Percentiles rank a stretch among this genome's conserved stretches.
Conservation (phyloP, 2,888 invertebrate genomes). For the Plusia festucae region DNA sequence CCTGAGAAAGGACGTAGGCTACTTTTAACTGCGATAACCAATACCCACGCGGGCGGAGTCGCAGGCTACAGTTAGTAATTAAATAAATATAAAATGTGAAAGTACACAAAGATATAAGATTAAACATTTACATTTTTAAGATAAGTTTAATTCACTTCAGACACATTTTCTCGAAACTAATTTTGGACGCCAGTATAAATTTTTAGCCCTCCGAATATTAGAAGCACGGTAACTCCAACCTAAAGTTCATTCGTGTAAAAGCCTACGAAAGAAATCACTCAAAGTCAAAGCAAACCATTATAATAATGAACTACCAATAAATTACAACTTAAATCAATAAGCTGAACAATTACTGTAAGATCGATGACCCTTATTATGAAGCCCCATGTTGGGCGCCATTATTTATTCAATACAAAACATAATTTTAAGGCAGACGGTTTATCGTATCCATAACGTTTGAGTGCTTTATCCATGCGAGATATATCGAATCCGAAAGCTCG, state of each 20-base stretch:
- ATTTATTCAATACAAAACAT: background rate
- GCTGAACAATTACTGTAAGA: background rate
- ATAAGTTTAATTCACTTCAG: too few species aligned
- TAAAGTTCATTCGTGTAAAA: background rate
- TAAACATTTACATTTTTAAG: too few species aligned
- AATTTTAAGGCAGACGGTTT: conserved; percentile 18
- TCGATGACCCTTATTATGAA: background rate
- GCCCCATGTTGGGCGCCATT: conserved; percentile 28
- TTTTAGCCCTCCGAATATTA: background rate
- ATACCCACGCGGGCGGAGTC: too few species aligned
- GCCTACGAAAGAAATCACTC: background rate
- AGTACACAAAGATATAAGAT: too few species aligned
- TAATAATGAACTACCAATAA: conserved; percentile 5
- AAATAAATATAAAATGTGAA: too few species aligned
- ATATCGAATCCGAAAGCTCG: conserved; percentile 18
- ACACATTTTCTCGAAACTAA: background rate
- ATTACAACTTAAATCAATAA: conserved; percentile 7
- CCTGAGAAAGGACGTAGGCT: too few species aligned
- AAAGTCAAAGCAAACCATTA: conserved; percentile 5
- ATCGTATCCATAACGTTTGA: conserved; percentile 27
- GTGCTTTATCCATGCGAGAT: conserved; percentile 32
- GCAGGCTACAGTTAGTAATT: too few species aligned
- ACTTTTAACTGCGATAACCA: too few species aligned
- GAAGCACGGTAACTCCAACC: conserved; percentile 4
- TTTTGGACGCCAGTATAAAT: background rate